Base-by-base conservation (phyloP, 2,888 invertebrate genomes). In the Oscheius sp. region DNA sequence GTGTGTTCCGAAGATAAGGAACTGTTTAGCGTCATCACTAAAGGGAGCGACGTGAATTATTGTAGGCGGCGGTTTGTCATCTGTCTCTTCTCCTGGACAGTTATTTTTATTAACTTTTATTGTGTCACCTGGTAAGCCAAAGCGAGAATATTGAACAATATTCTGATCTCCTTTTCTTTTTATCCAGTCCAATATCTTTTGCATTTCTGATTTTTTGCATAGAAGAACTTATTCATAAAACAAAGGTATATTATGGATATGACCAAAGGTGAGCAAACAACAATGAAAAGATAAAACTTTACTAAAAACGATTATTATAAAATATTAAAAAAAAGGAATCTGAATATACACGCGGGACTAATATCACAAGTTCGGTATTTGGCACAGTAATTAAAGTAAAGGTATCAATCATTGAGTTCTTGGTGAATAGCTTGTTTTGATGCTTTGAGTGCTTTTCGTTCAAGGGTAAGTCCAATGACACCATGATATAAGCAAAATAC, bases 401-500 rank as follows among this genome's bases (percentile, higher is more conserved):
- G n/a, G 30, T 36, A 22, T 62, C 20, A 62, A 32, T 62, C 41
- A 20, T 64, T 64, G 30, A 79, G 73, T 38, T 79, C 69, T 59
- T 80, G 73, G n/a, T 73, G 71, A 67, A 80, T 80, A 41, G 76
- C 59, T 41, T 75, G 78, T 69, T 83, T 86, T 17, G 85, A 78
- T n/a, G 82, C 85, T 63, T 82, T 82, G 36, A 85, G 68, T 3
- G 84, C 81, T 63, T 86, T 86, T 64, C 79, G 63, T 61, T 85
- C 85, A 64, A 86, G 73, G 17, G 84, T 82, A 30, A 85, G 71
- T 6, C 82, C 84, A 49, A 85, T 74, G 38, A 83, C 62, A 30
- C 85, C 85, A 57, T 85, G 80, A 81, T 83, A 85, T 9, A 84
- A 65, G 38, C 77, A 83, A 74, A 85, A 85, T 3, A 80, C 83